These are phyloP conservation scores for Toxotes chatareus DNA, from an alignment of 2,113 vertebrate species.

Conservation along the genomic window DNA sequence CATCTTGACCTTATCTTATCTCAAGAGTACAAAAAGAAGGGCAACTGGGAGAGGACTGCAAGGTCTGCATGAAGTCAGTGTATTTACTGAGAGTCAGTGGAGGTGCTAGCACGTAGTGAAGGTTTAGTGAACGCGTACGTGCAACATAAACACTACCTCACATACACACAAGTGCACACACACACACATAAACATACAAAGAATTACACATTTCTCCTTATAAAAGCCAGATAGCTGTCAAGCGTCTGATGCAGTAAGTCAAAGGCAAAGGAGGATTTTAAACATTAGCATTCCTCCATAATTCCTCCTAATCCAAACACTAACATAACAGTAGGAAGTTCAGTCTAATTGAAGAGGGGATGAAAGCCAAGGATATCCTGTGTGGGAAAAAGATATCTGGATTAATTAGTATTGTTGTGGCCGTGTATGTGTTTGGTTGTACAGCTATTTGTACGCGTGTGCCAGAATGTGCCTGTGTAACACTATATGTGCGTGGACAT, in stretches of 20 bases:
- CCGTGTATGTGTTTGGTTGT: conserved; percentile 21
- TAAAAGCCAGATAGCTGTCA: conserved; percentile 57
- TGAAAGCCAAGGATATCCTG: conserved; percentile 76
- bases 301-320: conserved; percentile 78
- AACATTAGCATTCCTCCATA: conserved; percentile 69
- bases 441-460: conserved; percentile 3
- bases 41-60: conserved; percentile 3
- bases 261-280: conserved; percentile 75
- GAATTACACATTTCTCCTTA: conserved; percentile 32
- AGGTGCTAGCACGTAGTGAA: not conserved
- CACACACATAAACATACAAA: not conserved
- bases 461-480: not conserved
- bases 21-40: not conserved
- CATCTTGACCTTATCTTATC: conserved; percentile 10
- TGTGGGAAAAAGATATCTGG: conserved; percentile 74
- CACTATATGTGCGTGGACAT: not conserved
- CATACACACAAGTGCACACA: not conserved
- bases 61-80: not conserved
- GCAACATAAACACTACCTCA: not conserved
- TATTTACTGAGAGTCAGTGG: not conserved
- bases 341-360: conserved; percentile 73
- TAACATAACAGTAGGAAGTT: conserved; percentile 74
- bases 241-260: conserved; percentile 61
- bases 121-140: not conserved
- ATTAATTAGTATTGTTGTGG: conserved; percentile 78